A percentile compares a stretch with the other conserved stretches of the same genome.
phyloP scores from a whole-genome alignment of 2,888 invertebrate genomes.

The Mythimna loreyi region DNA sequence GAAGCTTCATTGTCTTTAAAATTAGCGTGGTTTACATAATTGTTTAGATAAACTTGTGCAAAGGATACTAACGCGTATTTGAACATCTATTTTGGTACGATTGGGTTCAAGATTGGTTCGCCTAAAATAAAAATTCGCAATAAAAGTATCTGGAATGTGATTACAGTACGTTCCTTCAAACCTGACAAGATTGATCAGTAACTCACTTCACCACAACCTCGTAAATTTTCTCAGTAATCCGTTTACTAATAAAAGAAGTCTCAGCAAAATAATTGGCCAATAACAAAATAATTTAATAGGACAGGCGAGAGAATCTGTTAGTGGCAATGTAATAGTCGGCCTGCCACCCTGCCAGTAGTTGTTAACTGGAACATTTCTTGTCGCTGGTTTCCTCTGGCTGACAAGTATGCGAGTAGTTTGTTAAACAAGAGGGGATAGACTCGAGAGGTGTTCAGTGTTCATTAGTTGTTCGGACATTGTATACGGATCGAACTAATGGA shows the following conservation, averaged over 20 bases:
- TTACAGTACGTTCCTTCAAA: conserved; percentile 29
- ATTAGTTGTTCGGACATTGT: conserved; percentile 70
- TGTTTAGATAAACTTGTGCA: conserved; percentile 2
- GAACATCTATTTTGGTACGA: background rate
- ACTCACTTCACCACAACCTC: conserved; percentile 36
- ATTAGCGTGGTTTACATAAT: conserved; percentile 35
- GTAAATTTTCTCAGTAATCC: conserved; percentile 46
- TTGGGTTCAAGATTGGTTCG: background rate
- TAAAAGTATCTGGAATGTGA: conserved; percentile 23
- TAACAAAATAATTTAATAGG: conserved; percentile 69
- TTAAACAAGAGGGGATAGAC: conserved; percentile 68
- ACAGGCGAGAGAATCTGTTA: conserved; percentile 68
- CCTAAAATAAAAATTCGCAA: background rate
- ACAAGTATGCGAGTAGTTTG: conserved; percentile 76
- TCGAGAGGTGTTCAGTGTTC: conserved; percentile 69
- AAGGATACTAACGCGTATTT: background rate
- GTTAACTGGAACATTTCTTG: conserved; percentile 78
- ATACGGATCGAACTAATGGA: conserved; percentile 65
- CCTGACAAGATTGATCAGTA: conserved; percentile 39
- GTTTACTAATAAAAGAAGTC: conserved; percentile 52
- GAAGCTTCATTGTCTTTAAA: conserved; percentile 35
- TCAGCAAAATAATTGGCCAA: conserved; percentile 65
- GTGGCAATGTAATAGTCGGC: conserved; percentile 55
- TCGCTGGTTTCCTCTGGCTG: conserved; percentile 74
- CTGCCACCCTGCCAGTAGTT: conserved; percentile 73